Percentiles rank a stretch among this genome's conserved stretches.
Evolutionary conservation across 2,113 vertebrate genomes (phyloP).

Genomic region (Heterocephalus glaber): DNA sequence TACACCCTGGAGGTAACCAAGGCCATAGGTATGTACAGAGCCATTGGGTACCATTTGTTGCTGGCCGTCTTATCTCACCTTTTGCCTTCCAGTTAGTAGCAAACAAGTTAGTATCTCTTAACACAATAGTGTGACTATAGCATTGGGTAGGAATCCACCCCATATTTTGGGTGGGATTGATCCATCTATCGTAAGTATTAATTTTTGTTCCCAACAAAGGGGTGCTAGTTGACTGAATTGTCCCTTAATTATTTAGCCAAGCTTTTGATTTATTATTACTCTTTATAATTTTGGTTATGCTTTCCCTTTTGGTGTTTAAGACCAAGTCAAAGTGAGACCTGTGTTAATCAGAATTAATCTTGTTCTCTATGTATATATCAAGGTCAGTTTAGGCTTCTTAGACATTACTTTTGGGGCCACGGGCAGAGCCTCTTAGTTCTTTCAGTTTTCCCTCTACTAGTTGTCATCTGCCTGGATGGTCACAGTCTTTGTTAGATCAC

Average conservation of each 20-base stretch:
- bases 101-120: background rate
- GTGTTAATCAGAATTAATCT: background rate
- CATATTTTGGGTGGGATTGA: background rate
- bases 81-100: background rate
- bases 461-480: background rate
- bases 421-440: background rate
- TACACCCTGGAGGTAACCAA: background rate
- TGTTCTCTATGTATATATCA: background rate
- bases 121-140: background rate
- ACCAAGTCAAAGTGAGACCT: background rate
- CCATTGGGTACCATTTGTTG: background rate
- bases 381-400: background rate
- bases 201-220: background rate
- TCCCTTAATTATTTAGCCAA: background rate
- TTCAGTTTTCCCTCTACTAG: background rate
- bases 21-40: background rate
- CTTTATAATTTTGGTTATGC: background rate
- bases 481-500: background rate
- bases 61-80: background rate
- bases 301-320: background rate
- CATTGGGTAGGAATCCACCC: too few relatives aligned
- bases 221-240: background rate
- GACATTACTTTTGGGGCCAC: too few relatives aligned
- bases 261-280: background rate
- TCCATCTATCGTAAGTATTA: background rate